phyloP scores from a whole-genome alignment of 2,113 vertebrate species.

The Chloebia gouldiae region DNA sequence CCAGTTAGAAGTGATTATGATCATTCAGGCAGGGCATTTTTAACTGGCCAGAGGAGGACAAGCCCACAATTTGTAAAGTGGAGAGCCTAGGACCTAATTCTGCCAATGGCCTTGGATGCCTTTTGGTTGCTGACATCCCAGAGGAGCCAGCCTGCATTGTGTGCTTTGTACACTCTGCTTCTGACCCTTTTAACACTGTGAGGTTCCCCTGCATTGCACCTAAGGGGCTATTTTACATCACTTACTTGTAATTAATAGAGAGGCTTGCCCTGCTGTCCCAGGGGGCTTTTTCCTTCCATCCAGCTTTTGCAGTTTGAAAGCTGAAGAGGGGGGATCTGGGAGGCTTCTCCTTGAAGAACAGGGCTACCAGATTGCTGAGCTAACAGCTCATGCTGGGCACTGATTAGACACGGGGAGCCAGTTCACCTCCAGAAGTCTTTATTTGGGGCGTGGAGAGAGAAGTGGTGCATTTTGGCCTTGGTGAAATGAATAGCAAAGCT shows the following conservation, averaged over 20 bases:
- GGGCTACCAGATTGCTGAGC: background rate
- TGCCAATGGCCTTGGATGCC: background rate
- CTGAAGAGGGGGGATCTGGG: background rate
- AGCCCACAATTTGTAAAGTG: background rate
- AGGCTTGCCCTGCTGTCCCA: slow-evolving; percentile 7
- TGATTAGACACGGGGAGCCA: background rate
- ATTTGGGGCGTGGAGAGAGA: background rate
- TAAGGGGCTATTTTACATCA: slow-evolving; percentile 46
- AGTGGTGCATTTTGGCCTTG: background rate
- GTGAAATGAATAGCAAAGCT: background rate
- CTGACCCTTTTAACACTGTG: slow-evolving; percentile 27
- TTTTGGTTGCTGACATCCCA: background rate
- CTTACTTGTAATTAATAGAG: slow-evolving; percentile 56
- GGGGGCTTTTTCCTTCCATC: background rate
- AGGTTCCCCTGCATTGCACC: slow-evolving; percentile 45
- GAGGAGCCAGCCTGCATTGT: background rate
- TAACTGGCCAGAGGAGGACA: background rate
- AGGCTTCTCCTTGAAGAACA: background rate
- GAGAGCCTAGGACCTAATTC: background rate
- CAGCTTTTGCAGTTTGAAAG: background rate
- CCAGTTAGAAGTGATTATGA: background rate
- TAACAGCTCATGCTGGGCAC: background rate
- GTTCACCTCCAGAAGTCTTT: background rate
- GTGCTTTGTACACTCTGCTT: background rate
- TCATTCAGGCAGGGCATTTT: background rate